These are phyloP conservation scores for Hydrochoerus hydrochaeris DNA, from an alignment of 2,113 vertebrate species.

Conservation along the genomic window DNA sequence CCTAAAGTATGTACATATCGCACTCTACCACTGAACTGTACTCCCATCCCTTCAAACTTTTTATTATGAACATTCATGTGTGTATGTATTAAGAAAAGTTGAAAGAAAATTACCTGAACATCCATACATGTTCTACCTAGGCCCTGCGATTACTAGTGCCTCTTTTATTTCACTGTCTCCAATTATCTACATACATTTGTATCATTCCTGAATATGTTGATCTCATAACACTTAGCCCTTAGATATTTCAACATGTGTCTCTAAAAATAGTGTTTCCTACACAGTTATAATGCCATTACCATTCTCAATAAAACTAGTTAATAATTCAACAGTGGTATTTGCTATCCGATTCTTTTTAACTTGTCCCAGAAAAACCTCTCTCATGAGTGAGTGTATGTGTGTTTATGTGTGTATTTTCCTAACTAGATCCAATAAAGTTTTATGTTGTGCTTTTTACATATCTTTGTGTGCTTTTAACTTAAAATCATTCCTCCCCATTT, in stretches of 20 bases:
- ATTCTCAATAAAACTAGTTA: background rate
- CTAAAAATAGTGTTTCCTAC: slow-evolving; percentile 14
- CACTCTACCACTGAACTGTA: background rate
- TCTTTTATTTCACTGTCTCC: slow-evolving; percentile 23
- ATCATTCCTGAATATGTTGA: background rate
- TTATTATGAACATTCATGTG: background rate
- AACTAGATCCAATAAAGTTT: background rate
- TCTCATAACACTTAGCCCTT: background rate
- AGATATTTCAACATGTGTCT: background rate
- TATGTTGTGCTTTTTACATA: background rate
- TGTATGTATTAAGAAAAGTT: background rate
- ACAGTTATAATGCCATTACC: background rate
- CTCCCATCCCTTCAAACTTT: background rate
- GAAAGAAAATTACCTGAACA: slow-evolving; percentile 12
- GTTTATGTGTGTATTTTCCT: background rate
- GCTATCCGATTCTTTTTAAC: background rate
- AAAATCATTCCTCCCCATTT: background rate
- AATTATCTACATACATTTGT: background rate
- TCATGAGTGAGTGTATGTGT: background rate
- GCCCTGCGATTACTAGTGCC: background rate
- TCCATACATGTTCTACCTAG: background rate
- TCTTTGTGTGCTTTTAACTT: slow-evolving; percentile 5
- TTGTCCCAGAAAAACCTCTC: background rate
- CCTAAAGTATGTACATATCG: background rate
- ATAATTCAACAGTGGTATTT: background rate